A percentile compares a stretch with the other conserved stretches of the same genome.
These are phyloP conservation scores for Rhinichthys klamathensis DNA, from an alignment of 2,113 vertebrate species.

Conservation along the genomic window DNA sequence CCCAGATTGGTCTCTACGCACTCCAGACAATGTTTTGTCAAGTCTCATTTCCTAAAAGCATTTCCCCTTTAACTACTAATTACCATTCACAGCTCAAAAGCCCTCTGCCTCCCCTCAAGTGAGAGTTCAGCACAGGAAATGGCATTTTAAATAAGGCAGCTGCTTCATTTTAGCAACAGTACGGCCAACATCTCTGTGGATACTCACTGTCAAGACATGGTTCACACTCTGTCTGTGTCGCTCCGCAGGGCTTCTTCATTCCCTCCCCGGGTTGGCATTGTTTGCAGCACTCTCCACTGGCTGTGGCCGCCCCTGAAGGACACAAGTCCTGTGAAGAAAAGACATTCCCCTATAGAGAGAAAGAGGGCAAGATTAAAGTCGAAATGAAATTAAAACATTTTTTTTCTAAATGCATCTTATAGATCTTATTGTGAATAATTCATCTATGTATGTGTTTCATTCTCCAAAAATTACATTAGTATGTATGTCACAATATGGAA, in stretches of 20 bases:
- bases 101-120: slow-evolving; percentile 15
- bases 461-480: background rate
- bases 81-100: slow-evolving; percentile 28
- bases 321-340: slow-evolving; percentile 72
- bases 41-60: slow-evolving; percentile 41
- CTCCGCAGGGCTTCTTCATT: slow-evolving; percentile 79
- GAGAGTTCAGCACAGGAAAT: slow-evolving; percentile 38
- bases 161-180: slow-evolving; percentile 4
- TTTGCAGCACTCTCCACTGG: slow-evolving; percentile 84
- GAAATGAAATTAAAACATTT: background rate
- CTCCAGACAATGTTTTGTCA: slow-evolving; percentile 15
- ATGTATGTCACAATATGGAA: background rate
- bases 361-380: background rate
- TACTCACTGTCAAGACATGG: slow-evolving; percentile 95
- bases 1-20: background rate
- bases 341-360: slow-evolving; percentile 63
- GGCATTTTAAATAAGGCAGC: slow-evolving; percentile 39
- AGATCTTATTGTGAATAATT: background rate
- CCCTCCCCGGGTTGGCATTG: slow-evolving; percentile 89
- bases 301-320: slow-evolving; percentile 74
- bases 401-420: background rate
- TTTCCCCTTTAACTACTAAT: slow-evolving; percentile 45
- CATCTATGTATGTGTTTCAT: background rate
- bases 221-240: slow-evolving; percentile 84
- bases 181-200: slow-evolving; percentile 13